A percentile compares a stretch with the other conserved stretches of the same genome.
Conservation (phyloP, 2,113 vertebrate species). For the Eupsittula cactorum region DNA sequence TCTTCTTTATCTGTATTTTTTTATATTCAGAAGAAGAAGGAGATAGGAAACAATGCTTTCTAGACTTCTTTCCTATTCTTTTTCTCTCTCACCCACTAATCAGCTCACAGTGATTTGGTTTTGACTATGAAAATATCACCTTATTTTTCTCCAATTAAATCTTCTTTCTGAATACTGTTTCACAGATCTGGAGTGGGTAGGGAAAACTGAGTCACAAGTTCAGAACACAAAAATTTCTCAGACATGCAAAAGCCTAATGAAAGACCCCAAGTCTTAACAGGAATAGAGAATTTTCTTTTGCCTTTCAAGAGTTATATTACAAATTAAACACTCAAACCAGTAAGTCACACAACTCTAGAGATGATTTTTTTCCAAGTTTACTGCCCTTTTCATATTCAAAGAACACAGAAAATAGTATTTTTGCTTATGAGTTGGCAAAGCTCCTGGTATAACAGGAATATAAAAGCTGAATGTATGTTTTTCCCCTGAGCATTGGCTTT, state of each 20-base stretch:
- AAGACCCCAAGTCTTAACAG: background rate
- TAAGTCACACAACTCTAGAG: background rate
- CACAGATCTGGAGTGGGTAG: background rate
- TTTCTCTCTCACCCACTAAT: background rate
- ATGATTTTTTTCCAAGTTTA: background rate
- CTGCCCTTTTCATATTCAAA: background rate
- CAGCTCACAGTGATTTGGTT: background rate
- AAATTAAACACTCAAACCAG: background rate
- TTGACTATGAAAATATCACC: background rate
- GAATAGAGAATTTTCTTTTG: background rate
- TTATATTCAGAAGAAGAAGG: background rate
- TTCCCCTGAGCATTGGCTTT: background rate
- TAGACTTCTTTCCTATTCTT: background rate
- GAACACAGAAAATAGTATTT: background rate
- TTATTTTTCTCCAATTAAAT: background rate
- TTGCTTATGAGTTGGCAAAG: background rate
- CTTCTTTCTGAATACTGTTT: background rate
- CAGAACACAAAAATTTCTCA: background rate
- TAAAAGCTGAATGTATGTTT: background rate
- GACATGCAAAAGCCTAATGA: background rate
- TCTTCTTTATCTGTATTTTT: background rate
- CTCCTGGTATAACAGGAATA: background rate
- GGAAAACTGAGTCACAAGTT: background rate
- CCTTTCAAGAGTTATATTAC: background rate
- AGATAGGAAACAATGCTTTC: background rate